phyloP scores from a whole-genome alignment of 2,888 invertebrate species.

The Tromatobia lineatoria region DNA sequence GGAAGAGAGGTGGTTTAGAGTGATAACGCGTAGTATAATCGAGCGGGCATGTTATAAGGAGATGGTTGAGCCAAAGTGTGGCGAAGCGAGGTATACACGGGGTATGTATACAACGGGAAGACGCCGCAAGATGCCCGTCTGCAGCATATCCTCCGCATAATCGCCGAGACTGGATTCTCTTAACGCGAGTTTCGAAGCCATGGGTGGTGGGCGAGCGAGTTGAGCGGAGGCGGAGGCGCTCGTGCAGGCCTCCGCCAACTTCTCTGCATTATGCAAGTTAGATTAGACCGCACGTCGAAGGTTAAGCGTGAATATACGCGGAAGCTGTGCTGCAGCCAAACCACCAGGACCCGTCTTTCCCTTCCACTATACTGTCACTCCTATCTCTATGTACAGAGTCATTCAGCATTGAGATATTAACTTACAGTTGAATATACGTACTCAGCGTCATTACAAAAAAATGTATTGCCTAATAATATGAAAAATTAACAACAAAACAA shows the following conservation, averaged over 20 bases:
- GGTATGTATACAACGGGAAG: slow-evolving; percentile 32
- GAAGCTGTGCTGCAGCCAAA: slow-evolving; percentile 54
- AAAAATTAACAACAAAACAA: no score
- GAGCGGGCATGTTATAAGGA: neutral
- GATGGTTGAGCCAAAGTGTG: slow-evolving; percentile 5
- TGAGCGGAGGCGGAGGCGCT: slow-evolving; percentile 19
- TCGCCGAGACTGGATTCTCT: slow-evolving; percentile 66
- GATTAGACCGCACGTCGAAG: slow-evolving; percentile 69
- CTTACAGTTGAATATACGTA: slow-evolving; percentile 1
- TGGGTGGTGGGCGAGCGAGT: slow-evolving; percentile 5
- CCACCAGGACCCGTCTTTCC: slow-evolving; percentile 40
- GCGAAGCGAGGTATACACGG: slow-evolving; percentile 25
- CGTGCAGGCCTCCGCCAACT: slow-evolving; percentile 61
- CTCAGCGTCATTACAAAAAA: neutral
- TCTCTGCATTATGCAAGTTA: slow-evolving; percentile 69
- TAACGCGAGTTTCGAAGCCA: slow-evolving; percentile 67
- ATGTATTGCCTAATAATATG: no score
- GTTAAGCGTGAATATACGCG: slow-evolving; percentile 61
- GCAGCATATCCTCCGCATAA: slow-evolving; percentile 51
- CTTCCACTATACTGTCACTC: slow-evolving; percentile 29
- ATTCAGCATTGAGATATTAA: slow-evolving; percentile 41
- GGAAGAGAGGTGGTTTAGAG: neutral
- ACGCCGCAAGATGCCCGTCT: slow-evolving; percentile 56
- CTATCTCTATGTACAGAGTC: slow-evolving; percentile 14
- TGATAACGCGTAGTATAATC: slow-evolving; percentile 51